These are phyloP conservation scores for Clostera curtula DNA, from an alignment of 2,888 invertebrate genomes.

Conservation along the genomic window DNA sequence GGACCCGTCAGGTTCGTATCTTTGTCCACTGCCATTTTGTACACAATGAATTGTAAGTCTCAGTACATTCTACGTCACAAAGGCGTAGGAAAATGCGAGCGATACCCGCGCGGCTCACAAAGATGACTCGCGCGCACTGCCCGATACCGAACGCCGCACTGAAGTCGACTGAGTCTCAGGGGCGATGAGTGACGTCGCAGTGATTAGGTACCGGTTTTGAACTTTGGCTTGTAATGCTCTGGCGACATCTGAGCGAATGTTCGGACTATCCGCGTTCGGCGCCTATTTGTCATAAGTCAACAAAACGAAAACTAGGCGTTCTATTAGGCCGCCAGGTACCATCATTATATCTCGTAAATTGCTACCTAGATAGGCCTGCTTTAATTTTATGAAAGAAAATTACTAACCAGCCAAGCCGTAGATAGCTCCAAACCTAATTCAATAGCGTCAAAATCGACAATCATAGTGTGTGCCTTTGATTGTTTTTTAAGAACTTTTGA, in stretches of 20 bases:
- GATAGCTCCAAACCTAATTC: no score
- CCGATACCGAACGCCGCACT: conserved; percentile 15
- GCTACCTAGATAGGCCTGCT: no score
- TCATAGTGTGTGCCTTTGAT: no score
- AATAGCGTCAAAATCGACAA: no score
- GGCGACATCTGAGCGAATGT: conserved; percentile 9
- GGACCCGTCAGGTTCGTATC: conserved; percentile 47
- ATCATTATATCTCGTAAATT: no score
- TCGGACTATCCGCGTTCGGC: no score
- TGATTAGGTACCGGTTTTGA: conserved; percentile 31
- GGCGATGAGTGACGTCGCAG: conserved; percentile 27
- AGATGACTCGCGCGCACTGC: conserved; percentile 44
- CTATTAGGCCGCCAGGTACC: no score
- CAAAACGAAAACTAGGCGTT: no score
- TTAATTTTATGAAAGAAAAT: no score
- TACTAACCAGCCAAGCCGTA: no score
- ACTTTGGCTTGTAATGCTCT: conserved; percentile 23
- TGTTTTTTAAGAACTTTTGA: no score
- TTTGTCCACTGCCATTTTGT: conserved; percentile 63
- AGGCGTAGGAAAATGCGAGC: conserved; percentile 28
- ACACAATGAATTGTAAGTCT: conserved; percentile 28
- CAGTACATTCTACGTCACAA: conserved; percentile 56
- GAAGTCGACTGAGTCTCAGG: conserved; percentile 15
- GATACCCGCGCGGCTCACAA: conserved; percentile 32
- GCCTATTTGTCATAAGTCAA: no score